Conservation (phyloP, 1,140 invertebrate species). For the Heterodera carotae region DNA sequence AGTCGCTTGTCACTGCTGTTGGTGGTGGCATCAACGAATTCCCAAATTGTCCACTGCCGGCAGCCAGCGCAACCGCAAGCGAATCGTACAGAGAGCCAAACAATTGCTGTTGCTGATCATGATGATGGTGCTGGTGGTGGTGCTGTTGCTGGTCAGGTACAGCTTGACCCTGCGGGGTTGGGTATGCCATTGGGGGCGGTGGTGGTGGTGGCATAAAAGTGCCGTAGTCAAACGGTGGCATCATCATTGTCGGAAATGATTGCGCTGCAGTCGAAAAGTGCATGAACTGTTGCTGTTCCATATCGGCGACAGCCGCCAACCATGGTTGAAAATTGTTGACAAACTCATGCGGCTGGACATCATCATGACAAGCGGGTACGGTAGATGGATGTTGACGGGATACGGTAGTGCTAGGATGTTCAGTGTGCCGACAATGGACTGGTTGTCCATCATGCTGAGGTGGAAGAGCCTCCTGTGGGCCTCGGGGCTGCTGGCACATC, state of each 20-base stretch:
- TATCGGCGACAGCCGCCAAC: neutral
- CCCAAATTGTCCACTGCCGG: neutral
- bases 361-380: neutral
- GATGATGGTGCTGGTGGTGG: too few species aligned
- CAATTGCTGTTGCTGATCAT: too few species aligned
- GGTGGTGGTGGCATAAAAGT: neutral
- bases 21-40: neutral
- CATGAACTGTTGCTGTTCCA: neutral
- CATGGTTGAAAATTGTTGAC: neutral
- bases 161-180: constrained; percentile 1
- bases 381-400: too few species aligned
- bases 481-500: neutral
- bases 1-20: neutral
- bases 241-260: neutral
- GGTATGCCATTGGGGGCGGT: constrained; percentile 1
- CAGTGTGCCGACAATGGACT: too few species aligned
- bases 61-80: neutral
- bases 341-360: neutral
- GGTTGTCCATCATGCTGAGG: too few species aligned
- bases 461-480: too few species aligned
- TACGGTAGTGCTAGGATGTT: neutral
- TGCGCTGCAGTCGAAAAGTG: neutral
- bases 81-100: constrained; percentile 4
- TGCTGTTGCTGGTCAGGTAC: neutral
- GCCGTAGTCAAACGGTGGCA: constrained; percentile 11